phyloP scores from a whole-genome alignment of 2,113 vertebrate genomes.

The Toxostoma redivivum region DNA sequence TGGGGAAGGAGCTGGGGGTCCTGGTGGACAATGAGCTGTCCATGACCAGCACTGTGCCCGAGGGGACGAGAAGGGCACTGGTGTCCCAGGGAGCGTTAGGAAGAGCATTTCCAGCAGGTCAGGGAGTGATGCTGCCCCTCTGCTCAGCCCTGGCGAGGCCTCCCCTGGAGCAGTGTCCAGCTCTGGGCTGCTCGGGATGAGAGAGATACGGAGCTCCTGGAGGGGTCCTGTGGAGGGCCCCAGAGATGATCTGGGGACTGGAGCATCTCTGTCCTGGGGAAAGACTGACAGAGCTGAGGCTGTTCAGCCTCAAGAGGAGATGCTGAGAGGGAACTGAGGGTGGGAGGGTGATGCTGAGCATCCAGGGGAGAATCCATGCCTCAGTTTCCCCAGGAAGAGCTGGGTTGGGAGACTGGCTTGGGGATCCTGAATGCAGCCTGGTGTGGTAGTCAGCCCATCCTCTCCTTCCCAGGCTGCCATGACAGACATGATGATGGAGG shows the following conservation, averaged over 20 bases:
- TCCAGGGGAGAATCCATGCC: rapidly evolving
- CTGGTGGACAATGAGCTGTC: background rate
- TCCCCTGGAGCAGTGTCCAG: background rate
- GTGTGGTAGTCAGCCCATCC: background rate
- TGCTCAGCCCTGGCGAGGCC: background rate
- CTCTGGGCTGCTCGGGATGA: background rate
- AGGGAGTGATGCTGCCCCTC: background rate
- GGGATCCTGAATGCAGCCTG: background rate
- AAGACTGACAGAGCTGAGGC: background rate
- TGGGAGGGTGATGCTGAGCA: background rate
- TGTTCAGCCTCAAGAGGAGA: background rate
- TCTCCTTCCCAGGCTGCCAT: constrained; percentile 18
- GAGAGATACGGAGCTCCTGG: background rate
- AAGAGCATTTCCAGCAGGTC: background rate
- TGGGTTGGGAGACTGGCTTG: background rate
- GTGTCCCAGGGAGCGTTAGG: rapidly evolving
- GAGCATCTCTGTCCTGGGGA: background rate
- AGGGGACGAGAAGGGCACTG: background rate
- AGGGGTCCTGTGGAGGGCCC: background rate
- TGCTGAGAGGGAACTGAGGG: background rate
- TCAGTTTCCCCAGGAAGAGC: background rate
- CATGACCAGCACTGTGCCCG: background rate
- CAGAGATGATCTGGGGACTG: background rate
- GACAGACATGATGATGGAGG: constrained; percentile 72
- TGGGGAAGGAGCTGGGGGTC: background rate